phyloP scores from a whole-genome alignment of 2,113 vertebrate species.

The Camelus bactrianus region DNA sequence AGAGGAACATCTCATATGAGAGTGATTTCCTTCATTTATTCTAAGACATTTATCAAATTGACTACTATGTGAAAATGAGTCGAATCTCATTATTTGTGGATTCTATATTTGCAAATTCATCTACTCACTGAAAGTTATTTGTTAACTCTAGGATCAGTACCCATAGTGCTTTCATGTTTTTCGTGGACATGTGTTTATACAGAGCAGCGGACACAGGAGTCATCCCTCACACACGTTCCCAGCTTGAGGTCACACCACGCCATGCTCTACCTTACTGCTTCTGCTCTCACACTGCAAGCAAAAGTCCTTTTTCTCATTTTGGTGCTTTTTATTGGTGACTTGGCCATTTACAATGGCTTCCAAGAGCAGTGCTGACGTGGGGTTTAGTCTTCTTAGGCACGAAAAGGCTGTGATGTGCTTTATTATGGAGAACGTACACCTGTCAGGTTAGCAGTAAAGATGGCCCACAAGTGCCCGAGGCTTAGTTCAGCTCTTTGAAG shows the following conservation, averaged over 20 bases:
- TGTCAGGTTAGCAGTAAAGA: background rate
- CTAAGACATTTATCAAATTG: background rate
- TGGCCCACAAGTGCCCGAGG: background rate
- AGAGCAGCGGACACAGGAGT: background rate
- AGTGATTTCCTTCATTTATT: background rate
- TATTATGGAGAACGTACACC: background rate
- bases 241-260: fast-evolving
- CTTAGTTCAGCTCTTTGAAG: background rate
- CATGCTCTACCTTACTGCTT: background rate
- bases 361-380: background rate
- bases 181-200: fast-evolving
- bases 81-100: background rate
- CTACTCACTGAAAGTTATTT: background rate
- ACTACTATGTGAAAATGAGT: background rate
- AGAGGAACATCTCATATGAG: background rate
- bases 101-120: background rate
- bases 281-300: background rate
- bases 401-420: too few species aligned
- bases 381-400: background rate
- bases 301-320: background rate
- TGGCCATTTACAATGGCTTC: background rate
- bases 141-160: too few species aligned
- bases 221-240: fast-evolving
- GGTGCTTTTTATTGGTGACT: background rate
- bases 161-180: background rate